These are phyloP conservation scores for Dendrocincla fuliginosa DNA, from an alignment of 2,797 vertebrate species.

Conservation along the genomic window DNA sequence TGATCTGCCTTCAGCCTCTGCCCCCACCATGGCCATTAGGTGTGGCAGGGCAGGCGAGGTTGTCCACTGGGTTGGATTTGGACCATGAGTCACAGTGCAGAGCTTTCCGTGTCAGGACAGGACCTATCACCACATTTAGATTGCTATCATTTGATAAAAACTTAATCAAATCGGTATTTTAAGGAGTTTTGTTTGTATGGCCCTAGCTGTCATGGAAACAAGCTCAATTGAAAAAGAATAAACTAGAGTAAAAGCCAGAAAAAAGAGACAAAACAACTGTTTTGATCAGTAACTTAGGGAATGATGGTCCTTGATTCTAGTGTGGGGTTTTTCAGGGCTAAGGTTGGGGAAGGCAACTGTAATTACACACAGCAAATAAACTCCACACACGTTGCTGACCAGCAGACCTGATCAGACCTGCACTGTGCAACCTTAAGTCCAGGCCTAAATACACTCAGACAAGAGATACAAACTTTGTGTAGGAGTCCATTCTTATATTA, in stretches of 20 bases:
- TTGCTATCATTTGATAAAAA: background rate
- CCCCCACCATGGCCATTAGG: rapidly evolving
- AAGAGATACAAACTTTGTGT: background rate
- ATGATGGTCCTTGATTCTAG: background rate
- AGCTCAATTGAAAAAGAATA: background rate
- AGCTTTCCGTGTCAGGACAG: background rate
- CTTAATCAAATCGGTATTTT: background rate
- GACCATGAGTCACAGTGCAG: background rate
- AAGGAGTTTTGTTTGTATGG: background rate
- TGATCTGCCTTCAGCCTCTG: background rate
- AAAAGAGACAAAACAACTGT: background rate
- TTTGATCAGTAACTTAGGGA: background rate
- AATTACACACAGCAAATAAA: background rate
- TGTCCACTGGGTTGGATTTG: background rate
- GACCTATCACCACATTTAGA: background rate
- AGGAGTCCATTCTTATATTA: background rate
- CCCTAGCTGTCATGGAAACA: background rate
- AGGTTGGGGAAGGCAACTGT: background rate
- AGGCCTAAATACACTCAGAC: rapidly evolving
- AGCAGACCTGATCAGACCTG: background rate
- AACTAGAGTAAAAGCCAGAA: background rate
- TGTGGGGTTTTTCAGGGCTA: background rate
- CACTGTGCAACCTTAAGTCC: rapidly evolving
- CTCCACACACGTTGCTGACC: rapidly evolving
- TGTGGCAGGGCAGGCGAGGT: background rate